Evolutionary conservation across 1,140 invertebrate genomes (phyloP).

Genomic region (Plodia interpunctella): DNA sequence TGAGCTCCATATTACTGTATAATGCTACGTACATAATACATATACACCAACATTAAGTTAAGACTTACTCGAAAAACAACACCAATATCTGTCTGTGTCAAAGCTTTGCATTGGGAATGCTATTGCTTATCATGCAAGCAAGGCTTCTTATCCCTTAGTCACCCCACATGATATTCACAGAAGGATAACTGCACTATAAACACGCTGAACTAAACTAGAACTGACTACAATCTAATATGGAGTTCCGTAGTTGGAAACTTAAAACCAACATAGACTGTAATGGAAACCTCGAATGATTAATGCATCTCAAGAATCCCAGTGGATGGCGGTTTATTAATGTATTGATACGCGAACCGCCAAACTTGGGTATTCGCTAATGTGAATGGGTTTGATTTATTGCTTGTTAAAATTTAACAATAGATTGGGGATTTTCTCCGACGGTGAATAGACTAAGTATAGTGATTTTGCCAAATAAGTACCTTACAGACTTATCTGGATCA

Average conservation of each 20-base stretch:
- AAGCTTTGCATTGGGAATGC: too few relatives aligned
- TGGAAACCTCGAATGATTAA: constrained; percentile 45
- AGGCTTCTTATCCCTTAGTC: too few relatives aligned
- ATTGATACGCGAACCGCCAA: constrained; percentile 22
- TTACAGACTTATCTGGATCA: too few relatives aligned
- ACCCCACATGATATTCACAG: background rate
- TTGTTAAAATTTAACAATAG: constrained; percentile 13
- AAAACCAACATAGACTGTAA: constrained; percentile 40
- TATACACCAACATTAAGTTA: too few relatives aligned
- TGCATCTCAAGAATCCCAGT: constrained; percentile 35
- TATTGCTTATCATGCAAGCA: too few relatives aligned
- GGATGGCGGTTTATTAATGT: constrained; percentile 30
- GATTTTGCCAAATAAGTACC: too few relatives aligned
- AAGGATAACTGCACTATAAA: background rate
- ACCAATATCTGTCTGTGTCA: too few relatives aligned
- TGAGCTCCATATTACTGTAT: too few relatives aligned
- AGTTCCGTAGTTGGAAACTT: constrained; percentile 31
- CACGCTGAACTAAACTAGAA: background rate
- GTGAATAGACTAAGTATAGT: too few relatives aligned
- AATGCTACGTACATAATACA: too few relatives aligned
- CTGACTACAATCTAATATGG: constrained; percentile 24
- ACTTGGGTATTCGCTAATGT: constrained; percentile 26
- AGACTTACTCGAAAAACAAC: too few relatives aligned
- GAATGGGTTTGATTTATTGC: constrained; percentile 36
- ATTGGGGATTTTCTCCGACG: background rate